Evolutionary conservation across 2,113 vertebrate species (phyloP).

Genomic region (Loxodonta africana): DNA sequence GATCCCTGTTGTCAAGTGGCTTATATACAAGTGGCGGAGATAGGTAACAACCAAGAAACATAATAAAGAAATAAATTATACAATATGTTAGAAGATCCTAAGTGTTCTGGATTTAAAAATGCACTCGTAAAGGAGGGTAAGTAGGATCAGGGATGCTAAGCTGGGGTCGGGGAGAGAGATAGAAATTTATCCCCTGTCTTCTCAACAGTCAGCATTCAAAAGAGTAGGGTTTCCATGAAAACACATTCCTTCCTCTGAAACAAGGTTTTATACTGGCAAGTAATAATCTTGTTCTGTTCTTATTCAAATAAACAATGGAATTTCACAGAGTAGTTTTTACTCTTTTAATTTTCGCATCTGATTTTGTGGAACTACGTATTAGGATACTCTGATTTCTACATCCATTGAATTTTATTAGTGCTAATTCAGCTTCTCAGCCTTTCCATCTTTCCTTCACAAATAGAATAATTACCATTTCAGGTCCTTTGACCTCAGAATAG

Average conservation of each 20-base stretch:
- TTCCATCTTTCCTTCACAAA: slow-evolving; percentile 48
- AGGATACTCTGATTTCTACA: not conserved
- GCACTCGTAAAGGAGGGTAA: not conserved
- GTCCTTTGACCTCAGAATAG: slow-evolving; percentile 35
- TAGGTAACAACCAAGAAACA: not conserved
- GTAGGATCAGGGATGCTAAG: not conserved
- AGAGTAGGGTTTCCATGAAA: not conserved
- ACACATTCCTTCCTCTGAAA: not conserved
- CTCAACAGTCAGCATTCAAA: not conserved
- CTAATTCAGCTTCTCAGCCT: slow-evolving; percentile 6
- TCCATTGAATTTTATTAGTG: slow-evolving; percentile 33
- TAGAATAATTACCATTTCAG: slow-evolving; percentile 32
- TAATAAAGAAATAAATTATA: not conserved
- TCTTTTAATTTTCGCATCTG: slow-evolving; percentile 25
- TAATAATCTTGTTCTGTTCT: not conserved
- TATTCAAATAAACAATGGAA: slow-evolving; percentile 4
- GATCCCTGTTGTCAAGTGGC: not conserved
- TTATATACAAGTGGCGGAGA: not conserved
- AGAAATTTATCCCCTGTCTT: not conserved
- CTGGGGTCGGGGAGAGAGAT: not conserved
- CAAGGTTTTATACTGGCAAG: not conserved
- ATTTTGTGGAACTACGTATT: not conserved
- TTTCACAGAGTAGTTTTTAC: not conserved
- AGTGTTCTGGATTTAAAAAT: not conserved
- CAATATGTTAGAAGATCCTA: not conserved